These are phyloP conservation scores for Samia ricini DNA, from an alignment of 1,140 invertebrate species.

Conservation along the genomic window DNA sequence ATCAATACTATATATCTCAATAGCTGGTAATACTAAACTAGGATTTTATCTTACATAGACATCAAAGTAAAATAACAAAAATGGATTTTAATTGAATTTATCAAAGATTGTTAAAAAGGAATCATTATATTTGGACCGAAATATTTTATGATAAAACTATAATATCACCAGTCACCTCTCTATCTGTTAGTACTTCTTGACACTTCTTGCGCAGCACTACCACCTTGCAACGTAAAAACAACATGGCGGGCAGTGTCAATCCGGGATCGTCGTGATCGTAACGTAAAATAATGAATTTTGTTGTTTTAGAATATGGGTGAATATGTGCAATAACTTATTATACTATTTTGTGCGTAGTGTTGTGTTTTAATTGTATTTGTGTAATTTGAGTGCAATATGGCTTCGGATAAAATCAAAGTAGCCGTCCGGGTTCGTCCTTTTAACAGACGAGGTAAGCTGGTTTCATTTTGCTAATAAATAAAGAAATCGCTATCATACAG, in stretches of 20 bases:
- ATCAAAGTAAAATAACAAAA: too few relatives aligned
- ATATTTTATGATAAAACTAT: too few relatives aligned
- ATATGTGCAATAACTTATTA: constrained; percentile 74
- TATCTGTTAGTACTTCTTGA: too few relatives aligned
- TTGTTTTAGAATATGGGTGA: constrained; percentile 78
- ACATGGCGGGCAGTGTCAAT: constrained; percentile 78
- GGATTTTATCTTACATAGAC: too few relatives aligned
- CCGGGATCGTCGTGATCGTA: constrained; percentile 68
- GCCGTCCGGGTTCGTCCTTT: constrained; percentile 97
- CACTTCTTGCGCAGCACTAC: background rate
- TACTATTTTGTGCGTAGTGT: constrained; percentile 69
- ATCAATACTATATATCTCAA: too few relatives aligned
- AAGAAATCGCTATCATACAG: constrained; percentile 63
- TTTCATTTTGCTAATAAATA: constrained; percentile 69
- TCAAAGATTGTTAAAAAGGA: too few relatives aligned
- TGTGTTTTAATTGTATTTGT: constrained; percentile 72
- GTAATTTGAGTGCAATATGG: constrained; percentile 80
- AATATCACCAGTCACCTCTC: too few relatives aligned
- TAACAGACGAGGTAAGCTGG: constrained; percentile 93
- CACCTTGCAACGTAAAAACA: constrained; percentile 54
- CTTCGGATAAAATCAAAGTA: constrained; percentile 96
- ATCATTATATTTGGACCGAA: too few relatives aligned
- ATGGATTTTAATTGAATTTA: too few relatives aligned
- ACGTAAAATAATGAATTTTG: constrained; percentile 77
- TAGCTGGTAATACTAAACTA: too few relatives aligned